These are phyloP conservation scores for Charaxes varanes DNA, from an alignment of 1,140 invertebrate genomes.

Conservation along the genomic window DNA sequence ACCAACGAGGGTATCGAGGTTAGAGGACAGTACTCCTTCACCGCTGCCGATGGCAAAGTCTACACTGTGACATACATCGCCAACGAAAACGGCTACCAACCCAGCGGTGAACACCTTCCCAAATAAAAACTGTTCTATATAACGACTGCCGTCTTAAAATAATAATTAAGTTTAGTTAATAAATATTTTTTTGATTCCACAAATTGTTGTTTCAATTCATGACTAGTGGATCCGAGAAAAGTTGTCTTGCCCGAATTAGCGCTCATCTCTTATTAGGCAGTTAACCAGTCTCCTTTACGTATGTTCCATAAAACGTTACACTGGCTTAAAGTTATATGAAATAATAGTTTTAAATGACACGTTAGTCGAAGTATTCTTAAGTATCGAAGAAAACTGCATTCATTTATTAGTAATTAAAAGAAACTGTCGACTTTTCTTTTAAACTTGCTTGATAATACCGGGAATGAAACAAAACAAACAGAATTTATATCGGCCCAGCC, in stretches of 20 bases:
- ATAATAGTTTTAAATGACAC: no score
- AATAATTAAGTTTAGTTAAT: conserved; percentile 14
- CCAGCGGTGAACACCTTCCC: conserved; percentile 10
- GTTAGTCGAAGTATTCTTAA: no score
- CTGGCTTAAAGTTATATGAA: background rate
- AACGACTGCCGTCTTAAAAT: conserved; percentile 10
- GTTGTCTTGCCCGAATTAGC: no score
- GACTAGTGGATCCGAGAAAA: no score
- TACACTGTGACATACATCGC: conserved; percentile 18
- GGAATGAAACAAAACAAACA: no score
- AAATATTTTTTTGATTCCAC: conserved; percentile 18
- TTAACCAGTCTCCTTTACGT: no score
- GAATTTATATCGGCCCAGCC: no score
- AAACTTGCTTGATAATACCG: no score
- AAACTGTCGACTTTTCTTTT: no score
- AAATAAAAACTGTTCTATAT: conserved; percentile 7
- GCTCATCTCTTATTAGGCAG: no score
- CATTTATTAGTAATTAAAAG: no score
- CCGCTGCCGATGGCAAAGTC: conserved; percentile 70
- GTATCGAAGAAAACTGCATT: no score
- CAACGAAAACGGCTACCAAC: conserved; percentile 19
- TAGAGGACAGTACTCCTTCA: conserved; percentile 74
- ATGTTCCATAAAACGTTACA: background rate
- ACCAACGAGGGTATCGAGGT: conserved; percentile 77
- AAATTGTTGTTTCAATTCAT: background rate